Evolutionary conservation across 2,797 vertebrate genomes (phyloP), one percentile per base, ranked within the genome.

Genomic region (Arvicola amphibius): DNA sequence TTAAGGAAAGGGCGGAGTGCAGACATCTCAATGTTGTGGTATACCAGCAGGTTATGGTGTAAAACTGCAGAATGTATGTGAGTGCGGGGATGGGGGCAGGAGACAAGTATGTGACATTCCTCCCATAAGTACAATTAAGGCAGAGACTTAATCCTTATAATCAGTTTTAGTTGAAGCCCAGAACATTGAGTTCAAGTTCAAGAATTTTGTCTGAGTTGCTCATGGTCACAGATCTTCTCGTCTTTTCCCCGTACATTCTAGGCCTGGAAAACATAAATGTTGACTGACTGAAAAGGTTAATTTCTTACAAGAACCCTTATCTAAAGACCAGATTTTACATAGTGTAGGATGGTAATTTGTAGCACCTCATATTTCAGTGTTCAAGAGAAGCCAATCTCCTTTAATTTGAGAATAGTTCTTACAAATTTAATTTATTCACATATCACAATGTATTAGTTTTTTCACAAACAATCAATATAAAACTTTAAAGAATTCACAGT

Each of bases 391-490:
- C 23, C 27, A 59, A 48, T 25, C 23, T 96, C 14, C 14, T 78
- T 81, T 89, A 81, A 65, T 93, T 95, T 92, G 87, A 96, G 46
- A 93, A 76, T 91, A 88, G 93, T 95, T 91, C 71, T 12, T 14
- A 84, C 61, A 89, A 73, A 91, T 91, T 94, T 85, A 91, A 94
- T 93, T 94, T 93, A 90, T 48, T 89, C 51, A 89, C 12, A 95
- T 71, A 67, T 13, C 46, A 93, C 4, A 63, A 65, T 4, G 29
- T 84, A 61, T 94, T 89, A 51, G 78, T 90, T 43, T 96, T 92
- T 92, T 69, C 73, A 78, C 40, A 94, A 93, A 56, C 88, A 77
- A 92, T 94, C 63, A 78, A 79, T 96, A 74, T 78, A 90, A 93
- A 25, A 2, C 65, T 95, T 83, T 89, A 83, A 93, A 76, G 85